Base-by-base conservation (phyloP, 2,888 invertebrate genomes). In the Lumbricus terrestris region DNA sequence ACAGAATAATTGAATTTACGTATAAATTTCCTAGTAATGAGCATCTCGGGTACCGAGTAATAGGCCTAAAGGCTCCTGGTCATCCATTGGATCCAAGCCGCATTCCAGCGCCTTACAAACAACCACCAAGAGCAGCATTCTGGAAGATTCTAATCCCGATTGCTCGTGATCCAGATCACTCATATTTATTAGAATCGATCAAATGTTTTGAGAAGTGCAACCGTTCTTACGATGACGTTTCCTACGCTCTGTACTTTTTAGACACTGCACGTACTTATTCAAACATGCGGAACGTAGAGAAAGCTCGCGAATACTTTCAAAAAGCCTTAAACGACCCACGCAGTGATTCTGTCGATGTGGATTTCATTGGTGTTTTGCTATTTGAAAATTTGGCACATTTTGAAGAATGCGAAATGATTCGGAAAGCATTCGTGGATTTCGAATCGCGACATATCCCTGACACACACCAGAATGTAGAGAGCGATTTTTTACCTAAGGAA, bases 221-320 rank as follows among this genome's bases (percentile, higher is more conserved):
- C n/a, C 29, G 69, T n/a, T 69, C n/a, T n/a, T n/a, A 69, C n/a
- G 69, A 69, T 13, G n/a, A 69, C 13, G 11, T 29, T 69, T 69
- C n/a, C 6, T n/a, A 8, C 8, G 2, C n/a, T n/a, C 69, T 69
- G 69, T 69, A 69, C 2, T n/a, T 69, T 6, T n/a, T 69, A 13
- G 69, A 69, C 69, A 29, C n/a, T 11, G 69, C n/a, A n/a, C 69
- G 69, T n/a, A 69, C n/a, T 69, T 69, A n/a, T n/a, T n/a, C n/a
- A 29, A n/a, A n/a, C 69, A n/a, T n/a, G n/a, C 29, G n/a, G 1
- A 69, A 69, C 8, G 8, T 11, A 69, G 69, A 69, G 69, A 69
- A 69, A 69, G 69, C 69, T 69, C 69, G 69, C 69, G 69, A 69
- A 69, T n/a, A 69, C 69, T 69, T 69, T n/a, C 69, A 69, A 69